phyloP scores from a whole-genome alignment of 1,140 invertebrate species.

The Saccostrea cuccullata region DNA sequence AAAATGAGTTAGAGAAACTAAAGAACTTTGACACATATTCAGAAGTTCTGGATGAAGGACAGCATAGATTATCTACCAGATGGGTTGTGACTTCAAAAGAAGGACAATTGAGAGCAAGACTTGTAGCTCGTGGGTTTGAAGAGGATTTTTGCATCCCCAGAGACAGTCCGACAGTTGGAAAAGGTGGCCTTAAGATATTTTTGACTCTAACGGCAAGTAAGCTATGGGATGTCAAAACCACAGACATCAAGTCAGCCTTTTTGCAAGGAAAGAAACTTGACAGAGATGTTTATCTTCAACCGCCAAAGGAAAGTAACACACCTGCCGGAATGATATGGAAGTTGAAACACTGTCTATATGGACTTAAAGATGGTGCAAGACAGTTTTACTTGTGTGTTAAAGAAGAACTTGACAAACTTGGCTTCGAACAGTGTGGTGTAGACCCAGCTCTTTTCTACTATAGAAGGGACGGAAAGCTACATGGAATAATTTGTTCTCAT shows the following conservation, averaged over 20 bases:
- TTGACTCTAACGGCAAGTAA: conserved; percentile 47
- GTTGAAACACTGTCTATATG: conserved; percentile 53
- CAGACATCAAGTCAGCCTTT: conserved; percentile 58
- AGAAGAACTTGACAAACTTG: conserved; percentile 37
- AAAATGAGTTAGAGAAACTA: conserved; percentile 48
- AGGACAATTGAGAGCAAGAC: conserved; percentile 51
- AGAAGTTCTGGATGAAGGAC: conserved; percentile 52
- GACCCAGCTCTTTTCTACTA: conserved; percentile 49
- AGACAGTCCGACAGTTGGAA: conserved; percentile 58
- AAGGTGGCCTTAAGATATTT: conserved; percentile 56
- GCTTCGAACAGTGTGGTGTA: conserved; percentile 40
- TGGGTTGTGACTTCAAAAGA: conserved; percentile 56
- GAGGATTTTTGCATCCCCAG: conserved; percentile 52
- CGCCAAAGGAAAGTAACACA: conserved; percentile 47
- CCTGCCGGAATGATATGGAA: conserved; percentile 45
- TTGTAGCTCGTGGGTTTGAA: conserved; percentile 59
- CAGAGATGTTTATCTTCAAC: conserved; percentile 52
- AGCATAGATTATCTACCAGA: conserved; percentile 52
- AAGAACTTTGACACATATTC: conserved; percentile 52
- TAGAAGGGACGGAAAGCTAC: neutral
- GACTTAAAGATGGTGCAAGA: conserved; percentile 52
- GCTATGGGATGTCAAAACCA: conserved; percentile 47
- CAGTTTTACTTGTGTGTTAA: conserved; percentile 50
- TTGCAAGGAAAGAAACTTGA: conserved; percentile 51
- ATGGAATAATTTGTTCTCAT: conserved; percentile 44